These are phyloP conservation scores for Lycocerus yunnanus DNA, from an alignment of 2,888 invertebrate genomes.

Conservation along the genomic window DNA sequence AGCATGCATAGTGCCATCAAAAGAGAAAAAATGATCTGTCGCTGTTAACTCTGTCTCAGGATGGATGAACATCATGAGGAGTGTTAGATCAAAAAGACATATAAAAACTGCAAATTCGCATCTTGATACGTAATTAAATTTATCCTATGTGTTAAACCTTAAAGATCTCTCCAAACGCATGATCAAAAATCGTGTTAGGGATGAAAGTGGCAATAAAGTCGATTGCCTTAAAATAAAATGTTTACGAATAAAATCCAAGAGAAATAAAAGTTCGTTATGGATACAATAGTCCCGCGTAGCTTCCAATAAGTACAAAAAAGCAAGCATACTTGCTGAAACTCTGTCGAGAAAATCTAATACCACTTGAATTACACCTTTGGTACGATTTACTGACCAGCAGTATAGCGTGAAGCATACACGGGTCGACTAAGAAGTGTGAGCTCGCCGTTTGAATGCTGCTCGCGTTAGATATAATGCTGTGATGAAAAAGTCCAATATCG, in stretches of 20 bases:
- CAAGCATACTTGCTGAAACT: not conserved
- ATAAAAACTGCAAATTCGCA: not conserved
- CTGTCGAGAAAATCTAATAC: not conserved
- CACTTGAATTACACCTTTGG: not conserved
- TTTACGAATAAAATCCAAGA: not conserved
- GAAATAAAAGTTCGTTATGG: not conserved
- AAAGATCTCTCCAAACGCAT: not conserved
- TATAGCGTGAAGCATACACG: too few species aligned
- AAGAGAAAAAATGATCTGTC: conserved; percentile 22
- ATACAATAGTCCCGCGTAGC: not conserved
- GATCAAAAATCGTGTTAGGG: not conserved
- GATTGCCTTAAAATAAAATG: not conserved
- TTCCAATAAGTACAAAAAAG: not conserved
- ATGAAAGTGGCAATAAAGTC: not conserved
- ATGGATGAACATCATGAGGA: not conserved
- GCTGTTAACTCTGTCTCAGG: not conserved
- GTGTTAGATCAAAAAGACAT: too few species aligned
- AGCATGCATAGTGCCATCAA: conserved; percentile 34
- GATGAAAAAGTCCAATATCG: too few species aligned
- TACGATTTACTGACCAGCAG: too few species aligned
- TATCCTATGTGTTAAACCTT: not conserved
- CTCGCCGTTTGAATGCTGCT: too few species aligned
- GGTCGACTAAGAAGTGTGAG: too few species aligned
- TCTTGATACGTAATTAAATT: not conserved
- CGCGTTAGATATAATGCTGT: too few species aligned